phyloP scores from a whole-genome alignment of 2,113 vertebrate species.

The Gopherus flavomarginatus region DNA sequence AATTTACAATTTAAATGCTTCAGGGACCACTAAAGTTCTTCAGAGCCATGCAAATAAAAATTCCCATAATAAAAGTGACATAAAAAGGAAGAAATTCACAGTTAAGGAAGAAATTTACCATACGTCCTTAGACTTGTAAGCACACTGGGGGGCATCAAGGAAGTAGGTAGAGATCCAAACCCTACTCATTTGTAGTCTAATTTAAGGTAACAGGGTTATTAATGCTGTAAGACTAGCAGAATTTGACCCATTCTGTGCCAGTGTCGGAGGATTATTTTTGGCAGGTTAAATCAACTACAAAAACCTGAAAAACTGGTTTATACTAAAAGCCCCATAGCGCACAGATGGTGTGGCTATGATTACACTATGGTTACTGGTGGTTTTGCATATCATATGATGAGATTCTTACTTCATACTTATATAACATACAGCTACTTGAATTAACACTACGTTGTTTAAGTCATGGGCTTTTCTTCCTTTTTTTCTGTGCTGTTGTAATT shows the following conservation, averaged over 20 bases:
- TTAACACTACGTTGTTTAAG: not conserved
- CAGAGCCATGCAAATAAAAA: not conserved
- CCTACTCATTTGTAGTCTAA: not conserved
- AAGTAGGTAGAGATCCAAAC: not conserved
- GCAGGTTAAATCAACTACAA: conserved; percentile 30
- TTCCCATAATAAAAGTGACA: not conserved
- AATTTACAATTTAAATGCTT: not conserved
- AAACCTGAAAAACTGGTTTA: conserved; percentile 58
- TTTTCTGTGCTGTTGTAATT: not conserved
- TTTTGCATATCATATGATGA: conserved; percentile 24
- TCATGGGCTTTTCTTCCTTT: not conserved
- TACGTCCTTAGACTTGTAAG: conserved; percentile 17
- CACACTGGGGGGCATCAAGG: not conserved
- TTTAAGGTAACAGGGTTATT: not conserved
- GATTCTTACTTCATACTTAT: conserved; percentile 1
- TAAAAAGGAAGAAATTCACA: not conserved
- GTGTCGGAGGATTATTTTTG: conserved; percentile 51
- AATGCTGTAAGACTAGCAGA: not conserved
- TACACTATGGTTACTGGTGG: conserved; percentile 36
- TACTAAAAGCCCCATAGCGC: not conserved
- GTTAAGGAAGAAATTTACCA: not conserved
- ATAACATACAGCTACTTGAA: not conserved
- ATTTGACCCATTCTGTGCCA: conserved; percentile 17
- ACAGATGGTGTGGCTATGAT: conserved; percentile 47
- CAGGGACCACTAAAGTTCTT: not conserved